Evolutionary conservation across 2,797 vertebrate species (phyloP), one percentile per base, ranked within the genome.

Genomic region (Chloroceryle inda): DNA sequence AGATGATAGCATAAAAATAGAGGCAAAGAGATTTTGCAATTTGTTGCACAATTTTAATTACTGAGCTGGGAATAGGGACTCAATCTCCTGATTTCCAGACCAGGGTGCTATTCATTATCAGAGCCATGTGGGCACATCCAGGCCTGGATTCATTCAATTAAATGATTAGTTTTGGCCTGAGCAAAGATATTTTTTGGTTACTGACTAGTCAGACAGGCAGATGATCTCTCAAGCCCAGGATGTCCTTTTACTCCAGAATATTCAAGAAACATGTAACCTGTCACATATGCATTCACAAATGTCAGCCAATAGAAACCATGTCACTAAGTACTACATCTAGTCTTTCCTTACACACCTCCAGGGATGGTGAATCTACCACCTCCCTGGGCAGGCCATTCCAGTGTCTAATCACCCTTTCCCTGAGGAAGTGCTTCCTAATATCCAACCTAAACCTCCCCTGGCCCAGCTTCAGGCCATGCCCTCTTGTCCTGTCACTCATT

Each of bases 1-100:
- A 97, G 85, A 97, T 95, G 79, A 85, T 67, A 88, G 64, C 88
- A 75, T 83, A 90, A 91, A 95, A 93, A 94, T 87, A 88, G 88
- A 86, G 53, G 66, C 76, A 84, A 78, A 66, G 76, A 59, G 31
- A 78, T 84, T 83, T 82, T 75, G 79, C 69, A 91, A 55, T 82
- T 80, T 81, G 63, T 95, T 95, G 82, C 91, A 76, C 91, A 95
- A 88, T 90, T 91, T 81, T 85, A 63, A 73, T 73, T 62, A 52
- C 66, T 69, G 66, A 94, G 21, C 50, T 86, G 66, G 55, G 76
- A 88, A 64, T 63, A 89, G 82, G 64, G 92, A 23, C 55, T 38
- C 26, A 56, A 81, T 96, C 66, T 92, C 58, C 49, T 52, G 1
- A 84, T 85, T 92, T 88, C 26, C 29, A 66, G 53, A 27, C 42